Evolutionary conservation across 2,888 invertebrate genomes (phyloP), one percentile per base, ranked within the genome.

Genomic region (Sclerodermus sp.): DNA sequence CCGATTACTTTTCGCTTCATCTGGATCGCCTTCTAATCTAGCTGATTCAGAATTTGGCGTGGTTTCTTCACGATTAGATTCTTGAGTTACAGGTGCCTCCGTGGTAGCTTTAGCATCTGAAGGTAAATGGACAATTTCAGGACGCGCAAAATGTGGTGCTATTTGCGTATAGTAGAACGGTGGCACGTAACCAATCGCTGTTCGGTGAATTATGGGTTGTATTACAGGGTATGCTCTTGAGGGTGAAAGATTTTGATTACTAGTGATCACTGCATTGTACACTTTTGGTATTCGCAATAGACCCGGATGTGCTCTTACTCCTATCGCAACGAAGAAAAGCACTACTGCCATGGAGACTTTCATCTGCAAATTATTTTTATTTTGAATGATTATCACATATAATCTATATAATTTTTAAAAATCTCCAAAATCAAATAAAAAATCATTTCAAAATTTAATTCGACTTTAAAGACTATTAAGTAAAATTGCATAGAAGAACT

Each of bases 201-300:
- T 81, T 53, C 87, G 85, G 52, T 87, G 87, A 37, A 88, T 76
- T 9, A 87, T 85, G 6, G 88, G 88, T 64, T 89, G 88, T 60
- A 88, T 85, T 38, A 89, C 85, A 0, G 90, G 89, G 73, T 83
- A 88, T 0, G 89, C 88, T 51, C 88, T 84, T 65, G 89, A 90
- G 1, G 90, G 88, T 45, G 87, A 84, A 46, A 90, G 76, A 74
- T 88, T 88, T 70, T 89, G 89, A 69, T 88, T 87, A 4, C 89
- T 88, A 2, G 88, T 89, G 71, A 90, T 88, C 48, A 90, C 82
- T 0, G 90, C 89, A 74, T 90, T 90, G 81, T 90, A 90, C 30
- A 90, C 87, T 73, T 87, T 88, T 0, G 90, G 90, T 1, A 87
- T 82, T 55, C 87, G 83, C 23, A 85, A 82, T 0, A 85, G 81